These are phyloP conservation scores for Cryptomyrus ogoouensis DNA, from an alignment of 2,113 vertebrate species.

Conservation along the genomic window DNA sequence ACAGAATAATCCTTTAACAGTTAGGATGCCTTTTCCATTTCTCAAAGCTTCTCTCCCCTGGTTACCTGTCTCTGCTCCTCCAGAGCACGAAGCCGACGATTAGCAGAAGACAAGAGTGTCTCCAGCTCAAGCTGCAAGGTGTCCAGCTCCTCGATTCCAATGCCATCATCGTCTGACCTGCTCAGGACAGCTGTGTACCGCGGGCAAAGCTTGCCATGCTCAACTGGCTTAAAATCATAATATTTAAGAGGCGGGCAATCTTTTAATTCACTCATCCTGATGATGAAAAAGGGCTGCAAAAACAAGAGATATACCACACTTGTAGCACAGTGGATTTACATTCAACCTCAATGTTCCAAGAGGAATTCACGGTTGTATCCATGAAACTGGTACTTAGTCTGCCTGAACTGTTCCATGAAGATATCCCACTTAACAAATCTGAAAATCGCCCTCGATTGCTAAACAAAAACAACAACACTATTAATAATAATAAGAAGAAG, in stretches of 20 bases:
- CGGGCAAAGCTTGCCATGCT: conserved; percentile 89
- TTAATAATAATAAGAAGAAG: not conserved
- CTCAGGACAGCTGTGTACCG: conserved; percentile 91
- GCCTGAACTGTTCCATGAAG: not conserved
- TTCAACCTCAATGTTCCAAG: not conserved
- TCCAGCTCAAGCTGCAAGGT: conserved; percentile 95
- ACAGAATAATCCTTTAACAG: not conserved
- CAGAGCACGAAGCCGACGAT: conserved; percentile 81
- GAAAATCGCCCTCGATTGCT: not conserved
- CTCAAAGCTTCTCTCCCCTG: not conserved
- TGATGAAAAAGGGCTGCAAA: conserved; percentile 22
- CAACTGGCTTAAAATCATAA: conserved; percentile 96
- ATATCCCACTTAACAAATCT: not conserved
- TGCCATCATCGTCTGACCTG: conserved; percentile 92
- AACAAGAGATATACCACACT: not conserved
- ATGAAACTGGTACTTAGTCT: not conserved
- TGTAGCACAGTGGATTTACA: not conserved
- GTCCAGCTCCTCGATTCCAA: conserved; percentile 95
- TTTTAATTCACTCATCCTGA: conserved; percentile 89
- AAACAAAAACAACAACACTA: not conserved
- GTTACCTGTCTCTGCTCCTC: conserved; percentile 94
- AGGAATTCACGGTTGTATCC: not conserved
- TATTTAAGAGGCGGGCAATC: conserved; percentile 96
- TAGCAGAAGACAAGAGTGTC: conserved; percentile 89
- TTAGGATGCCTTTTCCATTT: not conserved